Evolutionary conservation across 1,140 invertebrate genomes (phyloP).

Genomic region (Medauroidea extradentata): DNA sequence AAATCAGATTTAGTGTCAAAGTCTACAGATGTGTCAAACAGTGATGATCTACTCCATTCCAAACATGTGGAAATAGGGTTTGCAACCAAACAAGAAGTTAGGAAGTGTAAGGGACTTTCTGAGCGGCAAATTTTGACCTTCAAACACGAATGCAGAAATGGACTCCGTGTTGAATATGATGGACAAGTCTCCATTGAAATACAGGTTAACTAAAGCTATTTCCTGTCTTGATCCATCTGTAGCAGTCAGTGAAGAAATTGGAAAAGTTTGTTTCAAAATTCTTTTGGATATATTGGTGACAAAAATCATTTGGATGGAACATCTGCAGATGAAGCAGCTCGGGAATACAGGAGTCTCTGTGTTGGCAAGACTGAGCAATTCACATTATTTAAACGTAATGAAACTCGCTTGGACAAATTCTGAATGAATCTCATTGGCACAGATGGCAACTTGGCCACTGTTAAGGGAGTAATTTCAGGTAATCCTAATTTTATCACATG

Average conservation of each 20-base stretch:
- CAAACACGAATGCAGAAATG: slow-evolving; percentile 10
- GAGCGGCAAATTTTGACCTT: slow-evolving; percentile 12
- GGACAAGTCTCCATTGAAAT: slow-evolving; percentile 5
- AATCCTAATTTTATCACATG: slow-evolving; percentile 10
- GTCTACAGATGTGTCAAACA: too few species aligned
- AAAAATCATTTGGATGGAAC: too few species aligned
- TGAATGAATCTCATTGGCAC: slow-evolving; percentile 11
- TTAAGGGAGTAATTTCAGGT: slow-evolving; percentile 11
- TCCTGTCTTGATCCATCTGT: slow-evolving; percentile 10
- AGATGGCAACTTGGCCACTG: background rate
- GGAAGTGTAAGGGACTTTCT: slow-evolving; percentile 1
- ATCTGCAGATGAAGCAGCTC: too few species aligned
- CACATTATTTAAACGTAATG: slow-evolving; percentile 1
- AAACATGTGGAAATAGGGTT: slow-evolving; percentile 12
- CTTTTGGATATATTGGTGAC: too few species aligned
- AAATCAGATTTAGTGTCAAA: too few species aligned
- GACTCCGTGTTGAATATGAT: slow-evolving; percentile 5
- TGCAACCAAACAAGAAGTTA: slow-evolving; percentile 4
- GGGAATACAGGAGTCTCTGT: too few species aligned
- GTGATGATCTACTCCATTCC: too few species aligned
- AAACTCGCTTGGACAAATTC: slow-evolving; percentile 8
- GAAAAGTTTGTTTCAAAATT: too few species aligned
- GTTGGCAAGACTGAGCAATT: slow-evolving; percentile 1
- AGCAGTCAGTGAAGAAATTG: too few species aligned
- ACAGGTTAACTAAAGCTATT: slow-evolving; percentile 6